phyloP scores from a whole-genome alignment of 2,888 invertebrate species.

The Eristalis intricaria region DNA sequence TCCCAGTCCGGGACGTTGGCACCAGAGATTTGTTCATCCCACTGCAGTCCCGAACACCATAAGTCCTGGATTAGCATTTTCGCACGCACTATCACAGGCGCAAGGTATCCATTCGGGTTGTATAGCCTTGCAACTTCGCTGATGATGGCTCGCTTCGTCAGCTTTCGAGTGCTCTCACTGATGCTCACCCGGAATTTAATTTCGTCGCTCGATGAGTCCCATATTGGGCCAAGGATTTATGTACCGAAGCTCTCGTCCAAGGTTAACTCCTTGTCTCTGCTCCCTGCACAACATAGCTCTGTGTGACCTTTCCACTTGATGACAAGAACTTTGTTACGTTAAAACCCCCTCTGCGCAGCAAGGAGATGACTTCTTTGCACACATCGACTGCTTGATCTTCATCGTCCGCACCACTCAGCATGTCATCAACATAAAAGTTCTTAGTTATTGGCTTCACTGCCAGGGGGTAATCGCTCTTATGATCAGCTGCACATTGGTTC shows the following conservation, averaged over 20 bases:
- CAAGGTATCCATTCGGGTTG: constrained; percentile 1
- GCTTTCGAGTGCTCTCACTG: not conserved
- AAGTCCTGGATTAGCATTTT: too few species aligned
- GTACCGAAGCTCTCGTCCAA: not conserved
- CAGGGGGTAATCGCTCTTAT: not conserved
- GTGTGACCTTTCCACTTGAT: not conserved
- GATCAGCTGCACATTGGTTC: constrained; percentile 12
- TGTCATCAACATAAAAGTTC: too few species aligned
- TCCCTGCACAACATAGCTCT: not conserved
- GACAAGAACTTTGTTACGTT: not conserved
- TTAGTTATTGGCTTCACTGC: not conserved
- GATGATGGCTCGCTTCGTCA: not conserved
- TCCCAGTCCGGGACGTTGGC: not conserved
- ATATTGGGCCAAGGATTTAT: constrained; percentile 13
- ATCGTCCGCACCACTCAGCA: not conserved
- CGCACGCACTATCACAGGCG: not conserved
- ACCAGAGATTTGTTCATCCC: constrained; percentile 9
- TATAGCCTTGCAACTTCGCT: not conserved
- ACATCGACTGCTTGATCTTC: not conserved
- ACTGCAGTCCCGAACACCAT: too few species aligned
- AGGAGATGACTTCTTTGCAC: not conserved
- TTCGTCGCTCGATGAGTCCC: constrained; percentile 12
- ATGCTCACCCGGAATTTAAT: not conserved
- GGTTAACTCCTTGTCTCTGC: not conserved
- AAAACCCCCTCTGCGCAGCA: not conserved